Conservation (phyloP, 2,888 invertebrate species). For the Pseudococcus jackbeardsleyi region DNA sequence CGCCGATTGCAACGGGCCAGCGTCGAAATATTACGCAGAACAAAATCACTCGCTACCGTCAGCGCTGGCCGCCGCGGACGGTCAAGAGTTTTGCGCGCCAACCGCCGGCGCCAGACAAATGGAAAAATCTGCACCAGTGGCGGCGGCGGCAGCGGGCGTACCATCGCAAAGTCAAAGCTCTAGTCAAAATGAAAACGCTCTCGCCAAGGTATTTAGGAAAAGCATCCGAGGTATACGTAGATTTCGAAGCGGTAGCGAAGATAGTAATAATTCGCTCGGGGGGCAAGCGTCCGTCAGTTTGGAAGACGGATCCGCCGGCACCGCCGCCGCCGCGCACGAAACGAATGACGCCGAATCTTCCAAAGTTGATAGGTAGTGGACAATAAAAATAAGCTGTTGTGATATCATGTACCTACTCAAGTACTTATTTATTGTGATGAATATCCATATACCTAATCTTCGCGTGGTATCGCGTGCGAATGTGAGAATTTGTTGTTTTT, state of each 20-base stretch:
- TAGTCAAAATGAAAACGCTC: conserved; percentile 58
- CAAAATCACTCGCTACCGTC: conserved; percentile 2
- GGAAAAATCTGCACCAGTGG: background rate
- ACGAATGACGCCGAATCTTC: background rate
- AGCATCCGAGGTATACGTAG: conserved; percentile 66
- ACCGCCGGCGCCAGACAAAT: background rate
- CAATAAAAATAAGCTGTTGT: background rate
- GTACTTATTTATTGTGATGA: background rate
- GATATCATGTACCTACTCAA: background rate
- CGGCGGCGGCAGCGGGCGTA: background rate
- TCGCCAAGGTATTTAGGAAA: conserved; percentile 66
- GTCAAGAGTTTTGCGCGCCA: conserved; percentile 52
- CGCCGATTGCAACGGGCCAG: background rate
- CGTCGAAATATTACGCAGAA: conserved; percentile 6
- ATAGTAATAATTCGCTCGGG: background rate
- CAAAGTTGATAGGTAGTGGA: background rate
- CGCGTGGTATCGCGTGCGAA: background rate
- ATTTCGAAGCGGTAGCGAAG: conserved; percentile 58
- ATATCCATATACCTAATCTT: background rate
- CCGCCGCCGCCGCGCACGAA: no score
- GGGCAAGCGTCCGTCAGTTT: background rate
- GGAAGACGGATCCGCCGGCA: conserved; percentile 46
- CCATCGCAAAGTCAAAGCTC: conserved; percentile 33
- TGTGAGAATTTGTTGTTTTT: no score
- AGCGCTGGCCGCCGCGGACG: conserved; percentile 25